Conservation (phyloP, 2,888 invertebrate genomes). For the Carpatolechia fugitivella region DNA sequence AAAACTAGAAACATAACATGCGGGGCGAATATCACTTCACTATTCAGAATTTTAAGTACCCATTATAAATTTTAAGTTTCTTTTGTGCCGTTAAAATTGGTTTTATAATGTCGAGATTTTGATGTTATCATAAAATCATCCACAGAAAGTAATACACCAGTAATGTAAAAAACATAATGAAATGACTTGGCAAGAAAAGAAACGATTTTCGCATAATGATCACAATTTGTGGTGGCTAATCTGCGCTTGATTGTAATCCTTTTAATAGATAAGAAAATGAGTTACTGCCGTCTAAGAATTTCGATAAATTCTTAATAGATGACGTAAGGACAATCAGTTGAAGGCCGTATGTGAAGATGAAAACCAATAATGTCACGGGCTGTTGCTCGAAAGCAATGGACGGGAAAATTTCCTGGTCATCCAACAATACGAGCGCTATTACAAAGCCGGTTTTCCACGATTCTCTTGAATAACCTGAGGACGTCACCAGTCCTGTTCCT, state of each 20-base stretch:
- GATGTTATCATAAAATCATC: constrained; percentile 5
- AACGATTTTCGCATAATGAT: neutral
- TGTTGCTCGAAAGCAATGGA: constrained; percentile 8
- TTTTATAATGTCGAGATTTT: constrained; percentile 7
- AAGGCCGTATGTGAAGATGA: neutral
- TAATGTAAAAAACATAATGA: neutral
- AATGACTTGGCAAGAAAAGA: neutral
- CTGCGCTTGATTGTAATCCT: neutral
- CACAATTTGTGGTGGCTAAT: neutral
- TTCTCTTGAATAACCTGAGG: neutral
- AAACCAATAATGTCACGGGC: constrained; percentile 7
- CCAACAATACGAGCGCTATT: constrained; percentile 5
- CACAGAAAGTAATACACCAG: neutral
- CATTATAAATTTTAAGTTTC: constrained; percentile 9
- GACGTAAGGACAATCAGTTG: neutral
- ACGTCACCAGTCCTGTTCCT: neutral
- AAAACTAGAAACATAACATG: constrained; percentile 14
- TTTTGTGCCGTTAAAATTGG: constrained; percentile 13
- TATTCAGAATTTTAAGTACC: constrained; percentile 16
- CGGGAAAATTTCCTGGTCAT: constrained; percentile 13
- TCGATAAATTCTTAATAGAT: neutral
- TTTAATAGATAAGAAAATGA: neutral
- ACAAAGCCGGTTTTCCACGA: neutral
- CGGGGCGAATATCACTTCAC: constrained; percentile 10
- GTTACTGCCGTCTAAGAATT: neutral